phyloP scores from a whole-genome alignment of 2,888 invertebrate species.

The Cotesia congregata region DNA sequence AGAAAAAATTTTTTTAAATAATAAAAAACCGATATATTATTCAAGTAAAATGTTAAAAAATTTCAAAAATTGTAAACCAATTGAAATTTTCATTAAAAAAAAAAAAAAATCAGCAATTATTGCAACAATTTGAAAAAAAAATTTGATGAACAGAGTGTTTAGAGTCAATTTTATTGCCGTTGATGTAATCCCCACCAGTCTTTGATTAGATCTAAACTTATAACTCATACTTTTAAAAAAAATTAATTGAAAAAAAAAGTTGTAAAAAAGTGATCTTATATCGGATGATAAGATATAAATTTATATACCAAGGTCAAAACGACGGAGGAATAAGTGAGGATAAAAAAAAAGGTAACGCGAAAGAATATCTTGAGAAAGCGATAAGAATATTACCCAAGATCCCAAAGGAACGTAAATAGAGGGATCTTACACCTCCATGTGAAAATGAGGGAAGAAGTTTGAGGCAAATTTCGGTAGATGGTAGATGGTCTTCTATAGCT shows the following conservation, averaged over 20 bases:
- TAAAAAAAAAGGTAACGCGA: constrained; percentile 6
- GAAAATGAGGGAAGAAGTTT: constrained; percentile 26
- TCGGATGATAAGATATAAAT: constrained; percentile 14
- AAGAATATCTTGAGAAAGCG: constrained; percentile 40
- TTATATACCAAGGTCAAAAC: constrained; percentile 24
- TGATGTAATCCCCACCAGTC: too few relatives aligned
- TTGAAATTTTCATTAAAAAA: too few relatives aligned
- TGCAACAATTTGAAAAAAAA: too few relatives aligned
- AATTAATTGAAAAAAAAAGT: background rate
- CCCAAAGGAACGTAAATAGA: constrained; percentile 32
- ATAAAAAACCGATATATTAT: too few relatives aligned
- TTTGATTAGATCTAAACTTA: too few relatives aligned
- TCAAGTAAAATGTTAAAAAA: too few relatives aligned
- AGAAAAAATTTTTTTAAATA: too few relatives aligned
- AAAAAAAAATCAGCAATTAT: too few relatives aligned
- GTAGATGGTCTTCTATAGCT: background rate
- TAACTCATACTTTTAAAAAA: too few relatives aligned
- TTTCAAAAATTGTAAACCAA: too few relatives aligned
- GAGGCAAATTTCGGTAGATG: constrained; percentile 24
- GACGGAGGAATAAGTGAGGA: constrained; percentile 1
- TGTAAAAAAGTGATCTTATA: background rate
- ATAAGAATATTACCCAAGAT: constrained; percentile 46
- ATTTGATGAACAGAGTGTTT: too few relatives aligned
- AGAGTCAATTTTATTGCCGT: too few relatives aligned
- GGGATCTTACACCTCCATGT: constrained; percentile 12